phyloP scores from a whole-genome alignment of 2,888 invertebrate genomes.

The Epistrophe eligans region DNA sequence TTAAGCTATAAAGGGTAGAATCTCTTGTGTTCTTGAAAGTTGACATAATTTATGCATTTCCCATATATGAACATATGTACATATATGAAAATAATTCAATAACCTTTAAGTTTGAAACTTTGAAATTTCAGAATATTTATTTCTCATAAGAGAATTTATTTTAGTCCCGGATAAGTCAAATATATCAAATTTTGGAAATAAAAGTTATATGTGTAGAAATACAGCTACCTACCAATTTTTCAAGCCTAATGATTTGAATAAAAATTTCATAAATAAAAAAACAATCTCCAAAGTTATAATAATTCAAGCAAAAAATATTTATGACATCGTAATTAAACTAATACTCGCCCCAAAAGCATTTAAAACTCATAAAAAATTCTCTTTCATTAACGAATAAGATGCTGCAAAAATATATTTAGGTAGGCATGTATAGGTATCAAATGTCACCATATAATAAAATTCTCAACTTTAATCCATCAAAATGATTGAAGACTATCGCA shows the following conservation, averaged over 20 bases:
- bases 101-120: not conserved
- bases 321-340: not conserved
- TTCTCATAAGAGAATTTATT: conserved; percentile 4
- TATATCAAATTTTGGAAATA: not conserved
- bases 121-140: conserved; percentile 2
- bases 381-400: not conserved
- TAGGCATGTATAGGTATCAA: not conserved
- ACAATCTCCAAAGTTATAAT: not conserved
- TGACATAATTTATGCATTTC: not conserved
- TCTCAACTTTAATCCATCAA: conserved; percentile 37
- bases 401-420: not conserved
- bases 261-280: not conserved
- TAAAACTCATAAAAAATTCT: conserved; percentile 5
- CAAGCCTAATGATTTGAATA: not conserved
- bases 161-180: not conserved
- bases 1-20: not conserved
- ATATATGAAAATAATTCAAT: conserved; percentile 12
- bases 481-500: conserved; percentile 34
- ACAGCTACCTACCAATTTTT: not conserved
- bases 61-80: too few species aligned
- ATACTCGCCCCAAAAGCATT: not conserved
- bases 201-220: too few species aligned
- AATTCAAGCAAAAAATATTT: not conserved
- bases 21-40: not conserved
- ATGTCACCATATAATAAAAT: conserved; percentile 11